Percentiles rank a stretch among this genome's conserved stretches.
Conservation (phyloP, 2,797 vertebrate species). For the Discoglossus pictus region DNA sequence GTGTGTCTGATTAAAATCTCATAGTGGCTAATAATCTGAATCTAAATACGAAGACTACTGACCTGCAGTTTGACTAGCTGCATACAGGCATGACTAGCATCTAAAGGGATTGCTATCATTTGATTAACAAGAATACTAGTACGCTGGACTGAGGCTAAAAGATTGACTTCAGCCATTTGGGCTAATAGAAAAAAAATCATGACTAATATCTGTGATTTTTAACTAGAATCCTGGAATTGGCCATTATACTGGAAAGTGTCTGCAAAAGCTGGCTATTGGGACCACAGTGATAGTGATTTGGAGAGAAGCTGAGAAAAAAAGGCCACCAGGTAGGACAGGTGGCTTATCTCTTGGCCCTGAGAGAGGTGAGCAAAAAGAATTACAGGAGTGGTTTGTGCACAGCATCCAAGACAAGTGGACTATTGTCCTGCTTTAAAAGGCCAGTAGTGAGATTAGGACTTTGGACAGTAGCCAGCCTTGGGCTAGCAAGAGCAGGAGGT, state of each 20-base stretch:
- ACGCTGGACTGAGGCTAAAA: slow-evolving; percentile 15
- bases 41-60: slow-evolving; percentile 8
- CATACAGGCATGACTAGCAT: slow-evolving; percentile 24
- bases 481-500: slow-evolving; percentile 31
- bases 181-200: no score
- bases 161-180: slow-evolving; percentile 4
- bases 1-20: slow-evolving; percentile 5
- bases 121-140: slow-evolving; percentile 12
- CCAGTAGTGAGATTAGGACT: slow-evolving; percentile 11
- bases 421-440: slow-evolving; percentile 21
- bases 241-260: background rate
- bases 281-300: slow-evolving; percentile 16
- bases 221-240: slow-evolving; percentile 4
- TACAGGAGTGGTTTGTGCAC: background rate
- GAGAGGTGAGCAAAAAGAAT: background rate
- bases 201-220: background rate
- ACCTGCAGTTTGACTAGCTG: slow-evolving; percentile 20
- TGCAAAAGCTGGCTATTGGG: background rate
- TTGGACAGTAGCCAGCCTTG: slow-evolving; percentile 30
- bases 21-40: background rate
- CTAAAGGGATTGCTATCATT: slow-evolving; percentile 15
- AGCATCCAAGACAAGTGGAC: slow-evolving; percentile 8
- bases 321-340: slow-evolving; percentile 16
- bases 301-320: background rate
- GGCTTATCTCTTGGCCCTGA: background rate